These are phyloP conservation scores for Protosalanx chinensis DNA, from an alignment of 2,797 vertebrate genomes.

Conservation along the genomic window DNA sequence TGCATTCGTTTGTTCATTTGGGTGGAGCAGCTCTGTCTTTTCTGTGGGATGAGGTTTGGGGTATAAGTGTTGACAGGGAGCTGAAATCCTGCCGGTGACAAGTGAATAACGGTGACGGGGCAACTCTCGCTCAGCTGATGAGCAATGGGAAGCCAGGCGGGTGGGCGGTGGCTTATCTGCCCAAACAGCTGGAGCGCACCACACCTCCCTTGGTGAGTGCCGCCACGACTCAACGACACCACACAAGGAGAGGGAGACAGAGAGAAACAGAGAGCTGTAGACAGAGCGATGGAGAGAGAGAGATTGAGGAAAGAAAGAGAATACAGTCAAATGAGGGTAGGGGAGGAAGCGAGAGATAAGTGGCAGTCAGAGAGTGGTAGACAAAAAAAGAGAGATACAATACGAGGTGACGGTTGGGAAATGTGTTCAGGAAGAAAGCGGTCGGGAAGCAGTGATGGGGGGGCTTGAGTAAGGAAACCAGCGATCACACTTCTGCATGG, in stretches of 20 bases:
- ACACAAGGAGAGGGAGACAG: constrained; percentile 52
- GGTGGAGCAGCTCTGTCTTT: neutral
- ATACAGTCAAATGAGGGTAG: neutral
- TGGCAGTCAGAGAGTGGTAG: neutral
- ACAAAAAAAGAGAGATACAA: neutral
- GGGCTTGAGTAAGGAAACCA: neutral
- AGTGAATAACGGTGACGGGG: constrained; percentile 38
- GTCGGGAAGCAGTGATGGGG: neutral
- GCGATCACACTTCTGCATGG: neutral
- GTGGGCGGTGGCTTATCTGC: constrained; percentile 67
- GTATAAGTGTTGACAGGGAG: constrained; percentile 6
- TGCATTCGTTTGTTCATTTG: constrained; percentile 12
- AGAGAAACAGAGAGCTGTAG: constrained; percentile 21
- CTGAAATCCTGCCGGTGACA: constrained; percentile 30
- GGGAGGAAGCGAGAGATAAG: neutral
- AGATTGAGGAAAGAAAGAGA: neutral
- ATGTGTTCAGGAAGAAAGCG: neutral
- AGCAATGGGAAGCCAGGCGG: constrained; percentile 54
- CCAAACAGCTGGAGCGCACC: constrained; percentile 65
- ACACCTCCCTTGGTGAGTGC: constrained; percentile 46
- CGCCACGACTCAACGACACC: constrained; percentile 40
- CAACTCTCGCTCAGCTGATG: constrained; percentile 49
- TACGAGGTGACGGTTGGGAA: neutral
- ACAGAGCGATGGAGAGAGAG: neutral
- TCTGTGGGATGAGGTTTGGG: constrained; percentile 19